Conservation (phyloP, 2,888 invertebrate species). For the Meteorus colon region DNA sequence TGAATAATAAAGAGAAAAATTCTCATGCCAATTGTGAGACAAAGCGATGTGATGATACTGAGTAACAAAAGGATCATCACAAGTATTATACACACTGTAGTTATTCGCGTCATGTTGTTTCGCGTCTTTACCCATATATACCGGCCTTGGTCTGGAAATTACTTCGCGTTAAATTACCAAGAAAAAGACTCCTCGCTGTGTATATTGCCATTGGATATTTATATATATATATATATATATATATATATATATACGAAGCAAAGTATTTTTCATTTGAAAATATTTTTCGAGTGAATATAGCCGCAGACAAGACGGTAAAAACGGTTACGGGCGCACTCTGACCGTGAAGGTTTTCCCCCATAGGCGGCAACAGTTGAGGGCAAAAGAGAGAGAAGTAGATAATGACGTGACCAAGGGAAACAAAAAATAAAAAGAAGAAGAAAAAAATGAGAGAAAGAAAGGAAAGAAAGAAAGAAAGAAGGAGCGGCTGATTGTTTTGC, state of each 20-base stretch:
- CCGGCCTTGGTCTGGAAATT: constrained; percentile 7
- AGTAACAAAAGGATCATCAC: background rate
- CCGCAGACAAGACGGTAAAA: constrained; percentile 21
- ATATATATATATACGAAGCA: background rate
- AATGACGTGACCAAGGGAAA: constrained; percentile 27
- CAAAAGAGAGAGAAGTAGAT: constrained; percentile 17
- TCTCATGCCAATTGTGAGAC: background rate
- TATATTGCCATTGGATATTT: background rate
- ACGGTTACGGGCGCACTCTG: constrained; percentile 45
- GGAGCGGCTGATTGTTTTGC: constrained; percentile 62
- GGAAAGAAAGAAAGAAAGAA: constrained; percentile 31
- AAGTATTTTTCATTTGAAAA: constrained; percentile 18
- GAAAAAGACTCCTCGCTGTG: constrained; percentile 8
- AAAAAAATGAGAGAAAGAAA: constrained; percentile 42
- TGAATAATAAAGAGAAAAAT: background rate
- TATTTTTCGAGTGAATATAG: constrained; percentile 15
- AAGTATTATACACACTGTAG: background rate
- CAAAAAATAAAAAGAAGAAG: constrained; percentile 24
- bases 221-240: background rate
- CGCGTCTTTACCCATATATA: constrained; percentile 5
- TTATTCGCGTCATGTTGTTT: background rate
- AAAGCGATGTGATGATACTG: background rate
- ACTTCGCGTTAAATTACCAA: constrained; percentile 17
- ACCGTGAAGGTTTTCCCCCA: constrained; percentile 55
- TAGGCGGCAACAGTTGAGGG: constrained; percentile 8